Evolutionary conservation across 2,888 invertebrate species (phyloP).

Genomic region (Tortrix viridana): DNA sequence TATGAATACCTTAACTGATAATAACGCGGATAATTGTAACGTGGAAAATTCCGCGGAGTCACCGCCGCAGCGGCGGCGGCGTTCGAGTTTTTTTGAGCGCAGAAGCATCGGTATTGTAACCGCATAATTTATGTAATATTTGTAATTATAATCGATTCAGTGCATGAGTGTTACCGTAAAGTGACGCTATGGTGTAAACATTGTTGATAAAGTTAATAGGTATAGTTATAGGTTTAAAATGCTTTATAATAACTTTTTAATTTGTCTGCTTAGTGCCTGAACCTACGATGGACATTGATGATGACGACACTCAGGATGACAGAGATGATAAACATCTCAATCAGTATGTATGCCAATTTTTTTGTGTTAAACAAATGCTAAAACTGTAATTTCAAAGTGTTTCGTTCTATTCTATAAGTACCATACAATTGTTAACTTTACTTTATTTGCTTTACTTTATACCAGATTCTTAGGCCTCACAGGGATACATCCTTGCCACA

Average conservation of each 20-base stretch:
- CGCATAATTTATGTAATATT: no score
- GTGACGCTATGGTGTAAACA: neutral
- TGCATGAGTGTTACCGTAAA: no score
- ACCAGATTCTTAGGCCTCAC: no score
- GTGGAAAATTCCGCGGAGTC: slow-evolving; percentile 27
- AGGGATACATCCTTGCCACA: no score
- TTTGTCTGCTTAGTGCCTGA: slow-evolving; percentile 20
- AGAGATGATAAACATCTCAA: slow-evolving; percentile 14
- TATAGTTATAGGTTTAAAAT: neutral
- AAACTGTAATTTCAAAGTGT: neutral
- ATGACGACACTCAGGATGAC: slow-evolving; percentile 9
- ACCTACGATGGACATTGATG: slow-evolving; percentile 15
- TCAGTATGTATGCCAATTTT: slow-evolving; percentile 14
- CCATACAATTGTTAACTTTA: no score
- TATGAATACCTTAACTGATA: slow-evolving; percentile 15
- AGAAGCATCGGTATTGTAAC: slow-evolving; percentile 26
- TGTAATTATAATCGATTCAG: no score
- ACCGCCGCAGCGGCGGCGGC: slow-evolving; percentile 22
- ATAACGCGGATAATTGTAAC: slow-evolving; percentile 17
- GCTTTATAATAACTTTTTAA: neutral
- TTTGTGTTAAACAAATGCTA: neutral
- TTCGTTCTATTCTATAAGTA: no score
- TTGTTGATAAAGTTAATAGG: neutral
- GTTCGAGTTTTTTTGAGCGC: slow-evolving; percentile 34
- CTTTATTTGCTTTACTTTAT: no score